phyloP scores from a whole-genome alignment of 1,140 invertebrate species.

The Drosophila sp. region DNA sequence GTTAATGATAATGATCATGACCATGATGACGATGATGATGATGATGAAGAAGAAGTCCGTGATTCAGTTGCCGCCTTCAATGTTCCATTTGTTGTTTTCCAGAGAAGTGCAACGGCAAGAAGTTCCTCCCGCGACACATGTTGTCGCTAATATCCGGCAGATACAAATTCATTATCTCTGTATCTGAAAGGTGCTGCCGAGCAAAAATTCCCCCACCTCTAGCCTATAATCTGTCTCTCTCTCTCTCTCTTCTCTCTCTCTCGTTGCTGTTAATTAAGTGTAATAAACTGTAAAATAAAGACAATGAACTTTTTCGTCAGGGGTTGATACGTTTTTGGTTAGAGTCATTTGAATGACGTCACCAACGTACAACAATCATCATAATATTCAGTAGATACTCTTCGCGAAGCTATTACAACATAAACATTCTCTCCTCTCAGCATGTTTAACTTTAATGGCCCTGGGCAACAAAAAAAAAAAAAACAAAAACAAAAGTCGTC shows the following conservation, averaged over 20 bases:
- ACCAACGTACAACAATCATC: background rate
- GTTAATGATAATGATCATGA: background rate
- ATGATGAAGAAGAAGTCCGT: constrained; percentile 28
- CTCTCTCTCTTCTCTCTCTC: constrained; percentile 14
- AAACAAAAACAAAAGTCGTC: too few species aligned
- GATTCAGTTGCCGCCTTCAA: constrained; percentile 58
- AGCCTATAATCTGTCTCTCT: background rate
- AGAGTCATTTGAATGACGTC: constrained; percentile 4
- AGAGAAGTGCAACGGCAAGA: constrained; percentile 37
- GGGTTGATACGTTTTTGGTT: constrained; percentile 47
- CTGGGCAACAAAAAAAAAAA: too few species aligned
- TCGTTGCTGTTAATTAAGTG: constrained; percentile 63
- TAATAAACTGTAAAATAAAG: constrained; percentile 61
- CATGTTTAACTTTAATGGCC: too few species aligned
- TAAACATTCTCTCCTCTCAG: too few species aligned
- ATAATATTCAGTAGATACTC: constrained; percentile 1
- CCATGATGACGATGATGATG: background rate
- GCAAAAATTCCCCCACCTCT: constrained; percentile 12
- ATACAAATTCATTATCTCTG: constrained; percentile 71
- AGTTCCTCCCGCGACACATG: constrained; percentile 42
- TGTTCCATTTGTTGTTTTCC: constrained; percentile 18
- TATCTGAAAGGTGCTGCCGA: constrained; percentile 40
- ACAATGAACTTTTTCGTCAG: constrained; percentile 68
- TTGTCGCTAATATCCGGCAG: constrained; percentile 72
- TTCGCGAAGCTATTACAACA: background rate